Base-by-base conservation (phyloP, 2,797 vertebrate species). In the Rhodeus uyekii region DNA sequence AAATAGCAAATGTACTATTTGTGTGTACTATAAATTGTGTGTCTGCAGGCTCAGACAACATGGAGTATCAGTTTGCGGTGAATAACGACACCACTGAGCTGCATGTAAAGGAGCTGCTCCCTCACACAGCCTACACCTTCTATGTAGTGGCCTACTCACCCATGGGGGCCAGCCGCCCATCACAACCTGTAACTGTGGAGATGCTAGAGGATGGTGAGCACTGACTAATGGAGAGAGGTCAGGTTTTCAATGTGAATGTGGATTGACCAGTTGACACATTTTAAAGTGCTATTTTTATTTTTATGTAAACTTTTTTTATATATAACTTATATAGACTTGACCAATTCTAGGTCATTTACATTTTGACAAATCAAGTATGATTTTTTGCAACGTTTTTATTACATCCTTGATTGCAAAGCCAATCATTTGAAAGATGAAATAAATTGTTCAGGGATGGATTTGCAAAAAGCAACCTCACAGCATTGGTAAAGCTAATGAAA, bases 31-130 rank as follows among this genome's bases (percentile, higher is more conserved):
- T 58, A 58, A 27, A 58, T 53, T 82, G 8, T 82, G 44, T 78
- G 44, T 82, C 74, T 89, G 38, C 92, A 99, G 98, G 96, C 60
- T 93, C 94, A 44, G 95, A 98, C 88, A 97, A 97, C 0, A 94
- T 96, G 90, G 98, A 99, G 87, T 97, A 98, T 91, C 98, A 99
- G 91, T 98, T 98, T 92, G 98, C 97, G 0, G 96, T 99, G 90
- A 99, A 98, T 91, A 99, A 99, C 0, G 97, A 98, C 90, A 99
- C 98, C 14, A 98, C 96, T 0, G 97, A 99, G 90, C 95, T 97
- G 81, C 95, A 95, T 32, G 93, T 99, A 84, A 98, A 94, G 91
- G 98, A 99, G 86, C 94, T 99, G 86, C 96, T 96, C 53, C 97
- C 98, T 13, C 95, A 97, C 73, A 99, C 96, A 5, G 95, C 95